Conservation (phyloP, 2,888 invertebrate species). For the Brachylomia viminalis region DNA sequence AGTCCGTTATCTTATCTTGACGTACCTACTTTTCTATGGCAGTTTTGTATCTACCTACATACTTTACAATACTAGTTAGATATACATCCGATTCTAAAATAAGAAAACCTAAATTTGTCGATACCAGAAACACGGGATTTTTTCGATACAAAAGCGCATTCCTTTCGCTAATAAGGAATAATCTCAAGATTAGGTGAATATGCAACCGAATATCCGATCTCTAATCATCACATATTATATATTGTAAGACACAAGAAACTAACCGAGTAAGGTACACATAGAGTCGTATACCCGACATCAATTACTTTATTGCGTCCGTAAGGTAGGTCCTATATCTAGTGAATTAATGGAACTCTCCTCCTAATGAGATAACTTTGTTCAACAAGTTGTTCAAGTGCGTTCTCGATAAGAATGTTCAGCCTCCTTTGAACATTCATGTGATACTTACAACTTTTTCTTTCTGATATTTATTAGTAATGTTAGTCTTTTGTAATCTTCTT, state of each 20-base stretch:
- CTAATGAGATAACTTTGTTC: conserved; percentile 68
- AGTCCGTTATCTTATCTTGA: too few relatives aligned
- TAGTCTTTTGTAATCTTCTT: conserved; percentile 25
- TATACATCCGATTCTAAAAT: too few relatives aligned
- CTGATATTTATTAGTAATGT: conserved; percentile 52
- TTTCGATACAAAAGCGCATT: too few relatives aligned
- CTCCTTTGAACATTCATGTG: conserved; percentile 53
- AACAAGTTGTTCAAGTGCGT: conserved; percentile 57
- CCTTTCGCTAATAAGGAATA: too few relatives aligned
- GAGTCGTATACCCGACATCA: conserved; percentile 37
- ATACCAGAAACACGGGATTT: too few relatives aligned
- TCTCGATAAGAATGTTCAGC: conserved; percentile 56
- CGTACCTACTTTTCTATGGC: too few relatives aligned
- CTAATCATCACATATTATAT: background rate
- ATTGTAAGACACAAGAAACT: background rate
- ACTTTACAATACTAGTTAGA: too few relatives aligned
- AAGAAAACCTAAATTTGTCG: too few relatives aligned
- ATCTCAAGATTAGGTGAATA: too few relatives aligned
- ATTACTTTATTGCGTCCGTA: conserved; percentile 47
- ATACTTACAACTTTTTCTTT: conserved; percentile 56
- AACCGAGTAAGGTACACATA: background rate
- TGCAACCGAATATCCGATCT: too few relatives aligned
- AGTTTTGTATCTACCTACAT: too few relatives aligned
- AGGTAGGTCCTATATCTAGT: conserved; percentile 35
- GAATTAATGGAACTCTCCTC: conserved; percentile 58